Conservation (phyloP, 1,140 invertebrate species). For the Brachionus paranguensis region DNA sequence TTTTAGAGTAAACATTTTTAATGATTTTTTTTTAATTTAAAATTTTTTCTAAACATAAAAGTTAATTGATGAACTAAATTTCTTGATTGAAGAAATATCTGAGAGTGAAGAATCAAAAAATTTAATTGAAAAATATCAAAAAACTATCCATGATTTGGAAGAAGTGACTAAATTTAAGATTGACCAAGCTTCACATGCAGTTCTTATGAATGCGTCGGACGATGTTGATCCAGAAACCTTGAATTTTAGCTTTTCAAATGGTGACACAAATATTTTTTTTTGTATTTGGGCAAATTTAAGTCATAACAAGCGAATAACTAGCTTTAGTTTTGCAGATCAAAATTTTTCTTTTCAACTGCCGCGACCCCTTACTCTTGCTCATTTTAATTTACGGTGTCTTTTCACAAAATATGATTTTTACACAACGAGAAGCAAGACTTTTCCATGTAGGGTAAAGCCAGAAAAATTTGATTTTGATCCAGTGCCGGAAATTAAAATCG, state of each 20-base stretch:
- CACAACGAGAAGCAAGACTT: conserved; percentile 49
- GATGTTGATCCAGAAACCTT: conserved; percentile 49
- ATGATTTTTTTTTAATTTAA: background rate
- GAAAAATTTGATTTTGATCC: conserved; percentile 45
- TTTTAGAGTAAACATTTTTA: background rate
- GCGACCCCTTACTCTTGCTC: conserved; percentile 47
- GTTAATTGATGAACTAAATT: conserved; percentile 51
- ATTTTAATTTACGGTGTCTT: conserved; percentile 48
- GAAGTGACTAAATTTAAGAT: conserved; percentile 48
- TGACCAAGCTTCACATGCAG: conserved; percentile 46
- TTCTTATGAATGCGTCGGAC: conserved; percentile 48
- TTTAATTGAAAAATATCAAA: background rate
- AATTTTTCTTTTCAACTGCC: conserved; percentile 52
- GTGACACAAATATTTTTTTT: conserved; percentile 47
- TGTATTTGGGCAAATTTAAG: conserved; percentile 56
- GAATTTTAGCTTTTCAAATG: conserved; percentile 48
- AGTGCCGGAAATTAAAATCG: conserved; percentile 17
- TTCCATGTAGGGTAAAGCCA: conserved; percentile 42
- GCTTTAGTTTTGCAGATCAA: conserved; percentile 49
- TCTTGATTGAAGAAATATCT: conserved; percentile 42
- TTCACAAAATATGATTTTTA: conserved; percentile 52
- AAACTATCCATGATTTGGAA: conserved; percentile 51
- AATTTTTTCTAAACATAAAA: conserved; percentile 41
- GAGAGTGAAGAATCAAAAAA: background rate
- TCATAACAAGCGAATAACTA: conserved; percentile 53